Evolutionary conservation across 1,140 invertebrate species (phyloP).

Genomic region (Pinna nobilis): DNA sequence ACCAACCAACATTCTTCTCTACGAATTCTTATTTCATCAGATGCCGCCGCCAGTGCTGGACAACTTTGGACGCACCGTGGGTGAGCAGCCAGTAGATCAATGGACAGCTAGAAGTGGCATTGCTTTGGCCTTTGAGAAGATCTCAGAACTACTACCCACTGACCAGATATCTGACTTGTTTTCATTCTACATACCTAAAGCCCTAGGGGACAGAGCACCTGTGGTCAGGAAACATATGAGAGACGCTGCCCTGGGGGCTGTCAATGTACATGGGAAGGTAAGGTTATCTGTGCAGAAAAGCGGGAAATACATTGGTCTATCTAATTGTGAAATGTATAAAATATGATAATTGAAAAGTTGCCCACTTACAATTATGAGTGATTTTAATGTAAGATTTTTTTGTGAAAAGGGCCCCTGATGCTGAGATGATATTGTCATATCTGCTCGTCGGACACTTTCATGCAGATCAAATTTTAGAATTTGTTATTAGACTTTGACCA

Average conservation of each 20-base stretch:
- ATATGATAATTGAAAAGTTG: too few relatives aligned
- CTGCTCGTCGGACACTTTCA: too few relatives aligned
- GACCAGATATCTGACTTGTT: conserved; percentile 83
- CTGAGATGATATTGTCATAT: too few relatives aligned
- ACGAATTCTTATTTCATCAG: too few relatives aligned
- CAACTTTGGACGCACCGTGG: conserved; percentile 91
- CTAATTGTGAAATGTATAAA: too few relatives aligned
- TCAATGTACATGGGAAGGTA: conserved; percentile 94
- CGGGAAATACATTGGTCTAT: too few relatives aligned
- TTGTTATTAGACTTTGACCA: too few relatives aligned
- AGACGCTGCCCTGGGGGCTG: conserved; percentile 91
- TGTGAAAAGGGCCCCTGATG: too few relatives aligned
- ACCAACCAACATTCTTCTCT: too few relatives aligned
- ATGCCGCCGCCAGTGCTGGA: conserved; percentile 92
- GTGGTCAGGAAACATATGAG: conserved; percentile 93
- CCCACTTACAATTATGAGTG: too few relatives aligned
- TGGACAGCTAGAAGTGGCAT: conserved; percentile 93
- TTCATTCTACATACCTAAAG: conserved; percentile 87
- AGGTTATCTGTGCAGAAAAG: conserved; percentile 1
- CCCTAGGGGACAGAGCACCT: conserved; percentile 88
- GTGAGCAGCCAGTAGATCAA: conserved; percentile 86
- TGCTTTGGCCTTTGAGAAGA: conserved; percentile 78
- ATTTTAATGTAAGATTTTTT: too few relatives aligned
- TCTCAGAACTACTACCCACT: conserved; percentile 79
- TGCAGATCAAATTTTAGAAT: too few relatives aligned